Percentiles rank a stretch among this genome's conserved stretches.
phyloP scores from a whole-genome alignment of 2,797 vertebrate species.

The Labroides dimidiatus region DNA sequence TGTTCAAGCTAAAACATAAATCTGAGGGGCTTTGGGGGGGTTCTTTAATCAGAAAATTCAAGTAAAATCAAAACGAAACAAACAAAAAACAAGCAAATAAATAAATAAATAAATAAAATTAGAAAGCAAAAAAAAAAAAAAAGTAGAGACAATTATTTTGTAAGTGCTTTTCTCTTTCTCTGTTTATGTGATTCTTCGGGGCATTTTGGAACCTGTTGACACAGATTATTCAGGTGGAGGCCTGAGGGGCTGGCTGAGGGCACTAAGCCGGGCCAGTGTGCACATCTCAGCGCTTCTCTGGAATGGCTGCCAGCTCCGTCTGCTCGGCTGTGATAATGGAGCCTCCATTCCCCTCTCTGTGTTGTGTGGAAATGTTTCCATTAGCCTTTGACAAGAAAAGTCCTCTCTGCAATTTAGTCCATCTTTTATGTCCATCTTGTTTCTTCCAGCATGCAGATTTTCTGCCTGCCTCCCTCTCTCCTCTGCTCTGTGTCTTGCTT shows the following conservation, averaged over 20 bases:
- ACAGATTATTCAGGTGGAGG: slow-evolving; percentile 87
- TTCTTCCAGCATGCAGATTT: slow-evolving; percentile 88
- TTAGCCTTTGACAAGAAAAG: slow-evolving; percentile 88
- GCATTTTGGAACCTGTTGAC: slow-evolving; percentile 88
- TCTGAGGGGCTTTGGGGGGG: slow-evolving; percentile 21
- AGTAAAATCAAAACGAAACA: slow-evolving; percentile 72
- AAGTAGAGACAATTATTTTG: slow-evolving; percentile 78
- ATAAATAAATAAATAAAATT: no score
- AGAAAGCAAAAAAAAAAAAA: slow-evolving; percentile 45
- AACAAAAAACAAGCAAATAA: no score
- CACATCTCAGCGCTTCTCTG: slow-evolving; percentile 82
- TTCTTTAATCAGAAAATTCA: slow-evolving; percentile 78
- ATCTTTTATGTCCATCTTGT: slow-evolving; percentile 90
- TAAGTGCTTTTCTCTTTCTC: slow-evolving; percentile 77
- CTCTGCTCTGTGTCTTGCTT: slow-evolving; percentile 57
- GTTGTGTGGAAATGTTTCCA: slow-evolving; percentile 88
- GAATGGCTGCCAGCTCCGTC: slow-evolving; percentile 86
- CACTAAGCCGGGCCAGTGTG: slow-evolving; percentile 78
- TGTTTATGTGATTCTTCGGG: slow-evolving; percentile 79
- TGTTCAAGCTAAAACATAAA: slow-evolving; percentile 48
- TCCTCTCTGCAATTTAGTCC: slow-evolving; percentile 86
- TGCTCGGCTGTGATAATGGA: slow-evolving; percentile 87
- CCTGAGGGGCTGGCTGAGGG: slow-evolving; percentile 82
- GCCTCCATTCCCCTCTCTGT: slow-evolving; percentile 81
- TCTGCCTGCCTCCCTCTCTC: slow-evolving; percentile 74